Evolutionary conservation across 1,140 invertebrate species (phyloP), one percentile per base, ranked within the genome.

Genomic region (Zaprionus ornatus): DNA sequence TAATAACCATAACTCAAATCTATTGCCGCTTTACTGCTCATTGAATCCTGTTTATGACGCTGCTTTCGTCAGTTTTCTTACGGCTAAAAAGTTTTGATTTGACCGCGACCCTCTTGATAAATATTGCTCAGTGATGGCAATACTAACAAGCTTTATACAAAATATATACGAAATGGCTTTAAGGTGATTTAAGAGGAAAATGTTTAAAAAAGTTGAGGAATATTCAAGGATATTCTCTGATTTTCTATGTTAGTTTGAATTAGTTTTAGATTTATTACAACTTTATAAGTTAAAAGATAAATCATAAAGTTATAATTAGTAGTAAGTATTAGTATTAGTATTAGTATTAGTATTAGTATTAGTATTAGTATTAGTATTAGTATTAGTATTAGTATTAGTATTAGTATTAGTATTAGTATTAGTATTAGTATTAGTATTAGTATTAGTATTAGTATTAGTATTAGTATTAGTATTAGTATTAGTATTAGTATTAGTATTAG

Each of bases 1-100:
- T 88, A 88, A 88, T 88, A 88, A 84, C 84, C 84, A 88, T 88
- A 88, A 88, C 84, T 88, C 84, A 88, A 88, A 88, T 88, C 84
- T 90, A 88, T 88, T 88, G 84, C 78, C 78, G 85, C 80, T 88
- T 88, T 88, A 87, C 85, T 88, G 84, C 80, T 88, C 84, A 88
- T 88, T 88, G 84, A 74, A 88, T 84, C 88, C 85, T 79, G 84
- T 84, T 84, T 88, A 88, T 88, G 80, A 54, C 56, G 69, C 62
- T 60, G 79, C 69, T 73, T 77, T 82, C 83, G 67, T 77, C 76
- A 82, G 76, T 69, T 74, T 71, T 62, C 48, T 65, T 54, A 12
- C 12, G 17, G 61, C 55, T 70, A 23, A 74, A 76, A 74, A 83
- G 67, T 86, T 85, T 86, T 79, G 67, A 88, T 83, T 87, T 80